A percentile compares a stretch with the other conserved stretches of the same genome.
Evolutionary conservation across 2,113 vertebrate genomes (phyloP).

Genomic region (Indicator indicator): DNA sequence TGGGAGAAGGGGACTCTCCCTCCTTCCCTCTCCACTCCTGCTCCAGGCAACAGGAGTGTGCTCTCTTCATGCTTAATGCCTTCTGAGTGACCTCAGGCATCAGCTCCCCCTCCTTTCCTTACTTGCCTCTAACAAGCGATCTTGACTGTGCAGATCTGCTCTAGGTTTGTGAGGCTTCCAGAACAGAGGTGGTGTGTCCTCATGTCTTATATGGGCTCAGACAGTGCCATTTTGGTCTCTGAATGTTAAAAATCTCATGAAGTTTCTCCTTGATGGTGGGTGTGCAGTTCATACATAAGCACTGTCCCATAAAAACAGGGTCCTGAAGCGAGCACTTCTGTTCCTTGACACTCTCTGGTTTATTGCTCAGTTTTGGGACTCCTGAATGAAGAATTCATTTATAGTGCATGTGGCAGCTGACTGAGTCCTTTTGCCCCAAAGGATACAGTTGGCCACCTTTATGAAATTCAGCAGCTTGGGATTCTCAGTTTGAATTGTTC

Average conservation of each 20-base stretch:
- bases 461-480: background rate
- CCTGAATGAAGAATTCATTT: background rate
- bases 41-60: background rate
- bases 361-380: background rate
- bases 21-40: too few relatives aligned
- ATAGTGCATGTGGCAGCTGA: background rate
- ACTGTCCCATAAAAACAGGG: background rate
- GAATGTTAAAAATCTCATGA: background rate
- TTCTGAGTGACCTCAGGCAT: background rate
- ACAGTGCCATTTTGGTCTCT: background rate
- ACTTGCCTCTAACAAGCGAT: background rate
- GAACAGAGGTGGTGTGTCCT: background rate
- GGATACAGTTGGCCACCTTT: background rate
- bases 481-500: background rate
- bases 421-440: background rate
- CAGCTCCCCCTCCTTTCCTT: background rate
- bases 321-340: background rate
- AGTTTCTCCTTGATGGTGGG: background rate
- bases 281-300: background rate
- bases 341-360: background rate
- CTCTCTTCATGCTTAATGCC: background rate
- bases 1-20: background rate
- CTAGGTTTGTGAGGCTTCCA: background rate
- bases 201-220: background rate
- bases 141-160: background rate